Conservation (phyloP, 2,888 invertebrate species). For the Caenorhabditis sp. region DNA sequence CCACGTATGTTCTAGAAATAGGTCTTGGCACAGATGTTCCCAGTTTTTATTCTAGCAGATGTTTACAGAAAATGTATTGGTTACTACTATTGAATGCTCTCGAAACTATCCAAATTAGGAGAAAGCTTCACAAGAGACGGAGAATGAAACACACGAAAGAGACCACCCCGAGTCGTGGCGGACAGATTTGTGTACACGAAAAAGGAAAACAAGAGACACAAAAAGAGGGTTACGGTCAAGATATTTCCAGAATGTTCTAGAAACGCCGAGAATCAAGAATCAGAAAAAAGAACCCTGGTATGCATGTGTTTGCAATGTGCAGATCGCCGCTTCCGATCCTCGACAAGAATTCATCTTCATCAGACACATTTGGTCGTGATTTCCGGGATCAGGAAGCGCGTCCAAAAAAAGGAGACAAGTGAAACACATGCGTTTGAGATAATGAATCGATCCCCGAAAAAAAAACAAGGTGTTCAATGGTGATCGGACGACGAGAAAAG, state of each 20-base stretch:
- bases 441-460: constrained; percentile 33
- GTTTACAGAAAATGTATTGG: neutral
- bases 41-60: neutral
- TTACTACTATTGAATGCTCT: neutral
- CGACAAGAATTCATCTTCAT: constrained; percentile 46
- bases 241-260: neutral
- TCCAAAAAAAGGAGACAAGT: constrained; percentile 21
- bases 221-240: neutral
- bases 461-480: constrained; percentile 22
- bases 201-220: constrained; percentile 16
- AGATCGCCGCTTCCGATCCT: constrained; percentile 12
- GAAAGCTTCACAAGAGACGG: constrained; percentile 5
- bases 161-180: constrained; percentile 45
- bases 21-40: constrained; percentile 4
- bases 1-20: constrained; percentile 2
- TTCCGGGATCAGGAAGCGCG: constrained; percentile 34
- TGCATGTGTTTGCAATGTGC: constrained; percentile 53
- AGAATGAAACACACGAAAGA: constrained; percentile 28
- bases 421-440: constrained; percentile 42
- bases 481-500: constrained; percentile 25
- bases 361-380: constrained; percentile 57
- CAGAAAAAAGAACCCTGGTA: neutral
- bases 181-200: constrained; percentile 54
- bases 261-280: constrained; percentile 36
- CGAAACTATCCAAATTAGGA: constrained; percentile 10